Evolutionary conservation across 2,797 vertebrate species (phyloP), one percentile per base, ranked within the genome.

Genomic region (Alectoris magna): DNA sequence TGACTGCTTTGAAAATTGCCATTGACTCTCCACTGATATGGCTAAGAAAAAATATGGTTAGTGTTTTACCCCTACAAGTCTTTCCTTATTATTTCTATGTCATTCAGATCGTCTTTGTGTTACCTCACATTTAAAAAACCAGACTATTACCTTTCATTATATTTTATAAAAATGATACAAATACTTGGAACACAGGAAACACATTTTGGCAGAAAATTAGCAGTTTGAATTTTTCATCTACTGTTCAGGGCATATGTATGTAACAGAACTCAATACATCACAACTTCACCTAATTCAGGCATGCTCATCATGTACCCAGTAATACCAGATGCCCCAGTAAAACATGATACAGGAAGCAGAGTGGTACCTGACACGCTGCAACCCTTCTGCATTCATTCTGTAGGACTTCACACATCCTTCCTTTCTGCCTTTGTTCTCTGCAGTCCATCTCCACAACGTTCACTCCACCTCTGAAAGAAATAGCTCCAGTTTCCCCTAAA

Each of bases 161-260:
- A 77, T 84, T 89, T 95, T 74, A 88, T 87, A 51, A 91, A 53
- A 91, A 93, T 11, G 1, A 56, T 87, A 56, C 58, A 55, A 78
- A 80, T 60, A 73, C 63, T 63, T 60, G 27, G 19, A 81, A 80
- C 0, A 12, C 48, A 69, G 36, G 3, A 89, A 96, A 64, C 24
- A 38, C 56, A 43, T 58, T 88, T 70, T 49, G 4, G 14, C 38
- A 86, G 70, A 94, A 96, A 88, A 36, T n/a, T 31, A 51, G 18
- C 0, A 7, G 19, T 55, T 36, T 39, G 46, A 34, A 55, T 75
- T 83, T 90, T 89, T 91, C 51, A 91, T 72, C 73, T 46, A 62
- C 59, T 78, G 90, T 91, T 95, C 31, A 36, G 69, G 26, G 27
- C 29, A 55, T 19, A 53, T 22, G 62, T 64, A 73, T 22, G 62